These are phyloP conservation scores for Tupaia tana DNA, from an alignment of 2,113 vertebrate genomes.

Conservation along the genomic window DNA sequence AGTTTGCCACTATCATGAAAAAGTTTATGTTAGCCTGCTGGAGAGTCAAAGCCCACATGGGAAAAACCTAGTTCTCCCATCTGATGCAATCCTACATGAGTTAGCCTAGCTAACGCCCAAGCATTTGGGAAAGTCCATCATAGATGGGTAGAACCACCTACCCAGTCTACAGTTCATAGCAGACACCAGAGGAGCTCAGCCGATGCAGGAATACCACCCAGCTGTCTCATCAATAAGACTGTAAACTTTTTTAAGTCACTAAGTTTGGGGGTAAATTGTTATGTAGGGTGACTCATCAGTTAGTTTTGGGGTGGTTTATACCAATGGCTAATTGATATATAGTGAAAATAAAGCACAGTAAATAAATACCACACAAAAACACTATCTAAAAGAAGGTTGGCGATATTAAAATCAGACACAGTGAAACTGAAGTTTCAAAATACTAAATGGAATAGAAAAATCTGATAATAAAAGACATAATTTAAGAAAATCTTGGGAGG, in stretches of 20 bases:
- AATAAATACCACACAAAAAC: not conserved
- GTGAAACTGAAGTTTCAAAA: not conserved
- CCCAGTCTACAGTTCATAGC: not conserved
- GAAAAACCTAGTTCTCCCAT: not conserved
- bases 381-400: not conserved
- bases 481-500: not conserved
- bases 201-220: not conserved
- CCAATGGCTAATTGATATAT: not conserved
- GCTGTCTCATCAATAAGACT: not conserved
- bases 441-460: not conserved
- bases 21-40: not conserved
- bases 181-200: not conserved
- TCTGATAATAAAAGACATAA: not conserved
- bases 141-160: not conserved
- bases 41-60: not conserved
- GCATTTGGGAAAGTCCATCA: not conserved
- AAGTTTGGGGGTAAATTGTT: not conserved
- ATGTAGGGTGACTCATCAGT: not conserved
- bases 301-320: not conserved
- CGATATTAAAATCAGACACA: not conserved
- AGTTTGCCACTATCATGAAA: not conserved
- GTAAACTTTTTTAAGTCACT: not conserved
- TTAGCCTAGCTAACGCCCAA: not conserved
- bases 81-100: not conserved
- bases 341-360: not conserved